These are phyloP conservation scores for Plagodis dolabraria DNA, from an alignment of 2,888 invertebrate species.

Conservation along the genomic window DNA sequence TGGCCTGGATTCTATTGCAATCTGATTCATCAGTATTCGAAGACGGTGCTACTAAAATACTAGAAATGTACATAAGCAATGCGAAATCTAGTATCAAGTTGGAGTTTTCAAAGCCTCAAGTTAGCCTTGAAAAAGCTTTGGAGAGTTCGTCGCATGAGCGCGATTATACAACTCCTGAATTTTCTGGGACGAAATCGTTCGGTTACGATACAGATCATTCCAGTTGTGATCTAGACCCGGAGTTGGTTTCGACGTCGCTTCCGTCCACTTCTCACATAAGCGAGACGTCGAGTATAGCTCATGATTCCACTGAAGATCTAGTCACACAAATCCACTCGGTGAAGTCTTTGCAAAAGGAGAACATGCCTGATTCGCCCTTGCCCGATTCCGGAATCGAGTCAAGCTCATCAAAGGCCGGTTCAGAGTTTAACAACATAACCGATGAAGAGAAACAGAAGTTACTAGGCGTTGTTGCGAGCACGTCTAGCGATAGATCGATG, in stretches of 20 bases:
- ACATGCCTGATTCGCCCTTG: slow-evolving; percentile 79
- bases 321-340: slow-evolving; percentile 68
- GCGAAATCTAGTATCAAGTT: slow-evolving; percentile 84
- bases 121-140: slow-evolving; percentile 91
- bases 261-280: slow-evolving; percentile 83
- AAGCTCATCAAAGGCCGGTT: slow-evolving; percentile 62
- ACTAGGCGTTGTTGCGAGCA: slow-evolving; percentile 53
- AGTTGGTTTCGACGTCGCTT: slow-evolving; percentile 76
- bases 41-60: slow-evolving; percentile 87
- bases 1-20: slow-evolving; percentile 96
- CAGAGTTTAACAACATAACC: slow-evolving; percentile 91
- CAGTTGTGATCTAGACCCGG: slow-evolving; percentile 80
- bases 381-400: slow-evolving; percentile 78
- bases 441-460: slow-evolving; percentile 95
- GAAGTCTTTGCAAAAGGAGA: slow-evolving; percentile 57
- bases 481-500: slow-evolving; percentile 50
- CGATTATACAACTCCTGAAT: slow-evolving; percentile 78
- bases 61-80: slow-evolving; percentile 86
- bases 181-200: slow-evolving; percentile 65
- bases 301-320: slow-evolving; percentile 79
- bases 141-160: slow-evolving; percentile 78
- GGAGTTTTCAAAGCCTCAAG: slow-evolving; percentile 88
- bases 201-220: slow-evolving; percentile 78
- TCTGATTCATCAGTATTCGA: slow-evolving; percentile 90
- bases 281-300: slow-evolving; percentile 75